Base-by-base conservation (phyloP, 1,140 invertebrate species). In the Phthorimaea operculella region DNA sequence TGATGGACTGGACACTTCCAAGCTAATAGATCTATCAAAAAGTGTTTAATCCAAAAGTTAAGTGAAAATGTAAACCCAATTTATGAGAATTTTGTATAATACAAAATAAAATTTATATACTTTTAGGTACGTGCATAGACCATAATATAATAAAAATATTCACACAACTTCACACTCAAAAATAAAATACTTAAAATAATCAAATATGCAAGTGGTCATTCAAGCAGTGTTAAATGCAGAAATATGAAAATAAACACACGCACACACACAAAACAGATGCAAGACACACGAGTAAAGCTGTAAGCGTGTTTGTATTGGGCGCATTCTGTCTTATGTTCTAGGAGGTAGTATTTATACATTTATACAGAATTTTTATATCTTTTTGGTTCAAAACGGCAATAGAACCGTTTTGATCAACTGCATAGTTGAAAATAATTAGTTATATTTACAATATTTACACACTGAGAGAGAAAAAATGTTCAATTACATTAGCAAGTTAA, bases 291-390 rank as follows among this genome's bases (percentile, higher is more conserved):
- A 4, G 15, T 17, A 47, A 47, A 47, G 15, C 8, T 16, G 8
- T 15, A 47, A 47, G 36, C 44, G 21, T 56, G 44, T 42, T 18
- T 28, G 50, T 47, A 12, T 9, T 42, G 28, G 68, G 68, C 70
- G 68, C 58, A 68, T 62, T 63, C 68, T 72, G 72, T 72, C 68
- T 76, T 64, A 67, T n/a, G 59, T 63, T 63, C 60, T 57, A 44
- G 52, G 58, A 60, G 7, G 58, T 55, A 52, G 55, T 39, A 45
- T 8, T n/a, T 18, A 51, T 17, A 44, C 14, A 33, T 51, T 44
- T 47, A 33, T 45, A 52, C 44, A 60, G 39, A 54, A 47, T 33
- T 16, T 28, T 28, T 58, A 58, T 33, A 51, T 47, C 53, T 4
- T 28, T 28, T 28, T 28, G 21, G 6, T 28, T 28, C 2, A 28